Evolutionary conservation across 2,797 vertebrate genomes (phyloP).

Genomic region (Urophycis tenuis): DNA sequence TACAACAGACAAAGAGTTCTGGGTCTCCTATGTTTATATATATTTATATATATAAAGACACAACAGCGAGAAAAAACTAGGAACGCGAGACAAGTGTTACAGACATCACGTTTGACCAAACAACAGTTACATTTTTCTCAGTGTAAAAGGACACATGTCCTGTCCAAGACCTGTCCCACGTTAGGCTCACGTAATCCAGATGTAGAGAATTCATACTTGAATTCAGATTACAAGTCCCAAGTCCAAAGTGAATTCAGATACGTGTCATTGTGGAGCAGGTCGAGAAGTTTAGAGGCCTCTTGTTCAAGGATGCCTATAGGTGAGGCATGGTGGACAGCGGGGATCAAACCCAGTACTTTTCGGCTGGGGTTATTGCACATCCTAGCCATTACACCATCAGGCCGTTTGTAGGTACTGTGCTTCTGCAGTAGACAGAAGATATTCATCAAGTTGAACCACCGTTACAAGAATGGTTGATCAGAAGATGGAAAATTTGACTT

Average conservation of each 20-base stretch:
- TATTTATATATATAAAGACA: constrained; percentile 31
- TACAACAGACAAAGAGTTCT: constrained; percentile 59
- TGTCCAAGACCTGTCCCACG: constrained; percentile 39
- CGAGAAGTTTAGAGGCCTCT: neutral
- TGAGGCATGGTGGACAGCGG: no score
- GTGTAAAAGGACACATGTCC: constrained; percentile 50
- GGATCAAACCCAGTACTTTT: no score
- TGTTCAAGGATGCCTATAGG: neutral
- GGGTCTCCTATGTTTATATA: constrained; percentile 22
- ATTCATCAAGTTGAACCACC: constrained; percentile 48
- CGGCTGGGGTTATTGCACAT: no score
- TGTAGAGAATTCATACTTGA: constrained; percentile 1
- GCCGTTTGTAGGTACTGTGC: constrained; percentile 54
- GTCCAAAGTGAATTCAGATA: neutral
- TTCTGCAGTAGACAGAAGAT: constrained; percentile 49
- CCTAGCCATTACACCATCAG: no score
- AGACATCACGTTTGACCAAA: constrained; percentile 61
- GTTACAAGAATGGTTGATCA: constrained; percentile 39
- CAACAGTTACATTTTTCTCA: constrained; percentile 61
- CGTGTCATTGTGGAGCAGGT: neutral
- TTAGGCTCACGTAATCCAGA: constrained; percentile 29
- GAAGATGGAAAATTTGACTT: constrained; percentile 5
- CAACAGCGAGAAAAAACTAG: constrained; percentile 23
- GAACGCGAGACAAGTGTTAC: constrained; percentile 58
- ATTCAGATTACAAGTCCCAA: neutral